Evolutionary conservation across 2,888 invertebrate genomes (phyloP).

Genomic region (Amphipoea lucens): DNA sequence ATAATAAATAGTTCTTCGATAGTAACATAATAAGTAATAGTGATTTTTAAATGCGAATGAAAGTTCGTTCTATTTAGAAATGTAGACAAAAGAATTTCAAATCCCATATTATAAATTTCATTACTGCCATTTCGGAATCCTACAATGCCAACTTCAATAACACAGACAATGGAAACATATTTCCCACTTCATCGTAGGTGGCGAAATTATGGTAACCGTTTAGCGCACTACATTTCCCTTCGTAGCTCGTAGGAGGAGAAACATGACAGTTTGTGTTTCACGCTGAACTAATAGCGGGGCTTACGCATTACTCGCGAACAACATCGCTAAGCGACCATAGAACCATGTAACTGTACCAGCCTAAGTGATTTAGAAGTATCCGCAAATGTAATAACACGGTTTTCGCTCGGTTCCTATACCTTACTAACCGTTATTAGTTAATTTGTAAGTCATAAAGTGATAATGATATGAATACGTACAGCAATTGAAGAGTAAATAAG

Average conservation of each 20-base stretch:
- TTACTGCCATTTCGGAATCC: background rate
- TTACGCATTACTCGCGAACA: slow-evolving; percentile 50
- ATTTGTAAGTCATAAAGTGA: background rate
- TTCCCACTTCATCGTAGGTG: slow-evolving; percentile 56
- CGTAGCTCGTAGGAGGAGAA: slow-evolving; percentile 53
- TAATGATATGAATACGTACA: background rate
- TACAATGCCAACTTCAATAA: background rate
- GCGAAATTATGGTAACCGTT: slow-evolving; percentile 64
- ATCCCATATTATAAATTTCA: background rate
- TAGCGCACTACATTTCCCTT: slow-evolving; percentile 56
- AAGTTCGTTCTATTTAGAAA: background rate
- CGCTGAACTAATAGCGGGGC: slow-evolving; percentile 54
- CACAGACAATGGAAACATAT: slow-evolving; percentile 48
- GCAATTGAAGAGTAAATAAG: background rate
- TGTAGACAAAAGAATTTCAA: background rate
- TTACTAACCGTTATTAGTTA: background rate
- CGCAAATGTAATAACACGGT: slow-evolving; percentile 45
- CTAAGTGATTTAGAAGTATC: slow-evolving; percentile 55
- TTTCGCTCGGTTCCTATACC: background rate
- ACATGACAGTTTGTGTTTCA: slow-evolving; percentile 58
- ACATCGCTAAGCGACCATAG: slow-evolving; percentile 53
- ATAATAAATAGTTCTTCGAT: background rate
- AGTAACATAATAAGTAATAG: background rate
- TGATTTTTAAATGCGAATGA: background rate
- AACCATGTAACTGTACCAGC: slow-evolving; percentile 43